A percentile compares a stretch with the other conserved stretches of the same genome.
These are phyloP conservation scores for Macquaria australasica DNA, from an alignment of 2,113 vertebrate species.

Conservation along the genomic window DNA sequence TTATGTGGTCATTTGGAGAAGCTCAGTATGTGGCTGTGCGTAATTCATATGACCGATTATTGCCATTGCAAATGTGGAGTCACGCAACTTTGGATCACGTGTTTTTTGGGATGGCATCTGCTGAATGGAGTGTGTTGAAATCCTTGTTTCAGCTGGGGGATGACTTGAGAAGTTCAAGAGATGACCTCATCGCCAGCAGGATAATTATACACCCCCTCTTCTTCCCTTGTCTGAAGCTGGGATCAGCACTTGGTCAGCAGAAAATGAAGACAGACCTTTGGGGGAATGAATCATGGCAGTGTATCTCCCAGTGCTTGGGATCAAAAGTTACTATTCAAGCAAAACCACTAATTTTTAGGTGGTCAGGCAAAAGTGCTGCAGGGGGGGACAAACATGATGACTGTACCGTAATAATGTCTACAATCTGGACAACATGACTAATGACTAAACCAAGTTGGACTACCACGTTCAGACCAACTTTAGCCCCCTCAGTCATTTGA, in stretches of 20 bases:
- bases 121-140: conserved; percentile 50
- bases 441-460: background rate
- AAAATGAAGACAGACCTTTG: conserved; percentile 30
- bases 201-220: conserved; percentile 27
- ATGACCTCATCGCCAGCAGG: conserved; percentile 55
- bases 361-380: background rate
- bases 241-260: conserved; percentile 65
- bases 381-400: conserved; percentile 14
- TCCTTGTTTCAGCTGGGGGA: background rate
- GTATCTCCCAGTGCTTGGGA: background rate
- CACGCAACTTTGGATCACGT: conserved; percentile 60
- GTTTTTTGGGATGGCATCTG: background rate
- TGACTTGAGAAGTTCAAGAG: conserved; percentile 9
- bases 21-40: background rate
- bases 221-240: conserved; percentile 16
- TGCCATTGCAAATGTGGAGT: conserved; percentile 1
- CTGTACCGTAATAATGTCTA: conserved; percentile 5
- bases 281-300: conserved; percentile 3
- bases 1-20: conserved; percentile 46
- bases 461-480: no score
- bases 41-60: conserved; percentile 61
- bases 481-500: background rate
- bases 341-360: conserved; percentile 30
- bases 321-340: conserved; percentile 21
- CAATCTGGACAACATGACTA: background rate